phyloP scores from a whole-genome alignment of 1,140 invertebrate genomes.

The Tetranychus urticae region DNA sequence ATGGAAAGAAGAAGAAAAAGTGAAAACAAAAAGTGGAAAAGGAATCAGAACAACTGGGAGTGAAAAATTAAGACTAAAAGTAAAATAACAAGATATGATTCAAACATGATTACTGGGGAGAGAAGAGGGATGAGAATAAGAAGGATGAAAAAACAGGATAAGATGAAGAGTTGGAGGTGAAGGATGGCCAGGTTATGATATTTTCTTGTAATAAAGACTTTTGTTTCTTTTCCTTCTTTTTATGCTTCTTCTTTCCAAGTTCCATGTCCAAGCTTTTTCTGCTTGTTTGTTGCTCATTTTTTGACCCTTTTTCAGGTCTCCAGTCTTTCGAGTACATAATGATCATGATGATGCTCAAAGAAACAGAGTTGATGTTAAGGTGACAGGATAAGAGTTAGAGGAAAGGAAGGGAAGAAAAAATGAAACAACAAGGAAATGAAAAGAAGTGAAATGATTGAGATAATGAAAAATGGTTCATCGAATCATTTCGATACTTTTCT shows the following conservation, averaged over 20 bases:
- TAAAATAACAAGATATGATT: background rate
- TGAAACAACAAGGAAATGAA: background rate
- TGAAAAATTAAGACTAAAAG: background rate
- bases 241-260: background rate
- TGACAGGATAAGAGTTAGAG: background rate
- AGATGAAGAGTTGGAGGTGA: background rate
- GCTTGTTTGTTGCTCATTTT: no score
- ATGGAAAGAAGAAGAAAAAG: background rate
- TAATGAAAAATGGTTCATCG: no score
- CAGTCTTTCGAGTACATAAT: no score
- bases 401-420: background rate
- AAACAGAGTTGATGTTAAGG: background rate
- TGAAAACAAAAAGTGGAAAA: background rate
- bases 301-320: no score
- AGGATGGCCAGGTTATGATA: no score
- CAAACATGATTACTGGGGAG: background rate
- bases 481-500: no score
- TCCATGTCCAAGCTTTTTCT: background rate
- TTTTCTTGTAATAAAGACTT: no score
- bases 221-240: background rate
- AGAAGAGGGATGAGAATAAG: background rate
- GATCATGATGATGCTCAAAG: no score
- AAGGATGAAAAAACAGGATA: background rate
- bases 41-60: background rate
- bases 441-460: no score